Evolutionary conservation across 2,888 invertebrate species (phyloP), one percentile per base, ranked within the genome.

Genomic region (Philaethria dido): DNA sequence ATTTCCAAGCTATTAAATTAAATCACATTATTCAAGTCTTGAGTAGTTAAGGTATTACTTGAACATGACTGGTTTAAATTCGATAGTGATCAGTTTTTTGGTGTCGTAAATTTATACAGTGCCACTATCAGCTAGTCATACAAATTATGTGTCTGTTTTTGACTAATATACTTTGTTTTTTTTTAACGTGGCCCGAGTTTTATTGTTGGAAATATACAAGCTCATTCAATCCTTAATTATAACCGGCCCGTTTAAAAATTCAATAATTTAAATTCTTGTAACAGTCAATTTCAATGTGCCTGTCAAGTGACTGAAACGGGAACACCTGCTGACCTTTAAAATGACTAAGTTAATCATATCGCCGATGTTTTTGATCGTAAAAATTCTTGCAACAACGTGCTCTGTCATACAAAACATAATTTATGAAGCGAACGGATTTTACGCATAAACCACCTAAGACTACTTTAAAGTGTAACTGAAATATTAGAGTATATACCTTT

Each of bases 361-460:
- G 71, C 68, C 69, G 70, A 72, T 77, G 77, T 75, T 76, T 77
- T 77, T 62, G 71, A 66, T 78, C 77, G 76, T 79, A 76, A 77
- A 78, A 78, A 75, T 70, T 73, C 85, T 83, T 82, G 85, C 85
- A 87, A 88, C 88, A 86, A 85, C 87, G 80, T 83, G 79, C 80
- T 85, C 85, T 89, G 91, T 90, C 91, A 89, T 88, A 88, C 84
- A 80, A 78, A 84, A 78, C 81, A 80, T 88, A 88, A 92, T 91
- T 91, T 92, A 92, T 88, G 85, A 75, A 81, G 76, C 82, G 78
- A 79, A 82, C 78, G 76, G 79, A 79, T 78, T 81, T 80, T 80
- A 82, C 77, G 74, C 74, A 67, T 69, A 71, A 70, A 76, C 78
- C 69, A 75, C 72, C 68, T 54, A 68, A 65, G 39, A 48, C 44